These are phyloP conservation scores for Eupithecia vulgata DNA, from an alignment of 2,888 invertebrate species.

Conservation along the genomic window DNA sequence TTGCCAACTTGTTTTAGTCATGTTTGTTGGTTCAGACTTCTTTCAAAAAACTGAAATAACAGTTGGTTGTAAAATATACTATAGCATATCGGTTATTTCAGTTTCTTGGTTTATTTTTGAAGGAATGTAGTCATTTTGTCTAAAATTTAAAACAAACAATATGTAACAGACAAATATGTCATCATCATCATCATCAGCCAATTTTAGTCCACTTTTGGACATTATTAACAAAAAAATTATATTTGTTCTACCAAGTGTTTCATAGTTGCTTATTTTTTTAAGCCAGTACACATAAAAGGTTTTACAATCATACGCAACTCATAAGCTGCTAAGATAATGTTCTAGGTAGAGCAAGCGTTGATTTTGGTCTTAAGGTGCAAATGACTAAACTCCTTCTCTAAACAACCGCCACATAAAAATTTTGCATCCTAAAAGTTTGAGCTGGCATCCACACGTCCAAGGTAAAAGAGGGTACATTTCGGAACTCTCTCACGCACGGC, in stretches of 20 bases:
- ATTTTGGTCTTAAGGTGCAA: background rate
- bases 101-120: no score
- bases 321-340: no score
- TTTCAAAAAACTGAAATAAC: background rate
- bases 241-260: background rate
- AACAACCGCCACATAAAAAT: background rate
- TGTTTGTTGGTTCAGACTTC: background rate
- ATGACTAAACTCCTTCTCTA: background rate
- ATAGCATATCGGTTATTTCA: no score
- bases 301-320: background rate
- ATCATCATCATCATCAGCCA: no score
- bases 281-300: no score
- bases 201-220: no score
- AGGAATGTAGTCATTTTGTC: no score
- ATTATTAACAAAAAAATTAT: background rate
- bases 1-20: slow-evolving; percentile 33
- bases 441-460: slow-evolving; percentile 34
- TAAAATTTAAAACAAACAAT: no score
- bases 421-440: slow-evolving; percentile 7
- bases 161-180: no score
- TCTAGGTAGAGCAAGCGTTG: background rate
- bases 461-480: slow-evolving; percentile 50
- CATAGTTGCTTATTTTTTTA: no score
- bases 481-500: slow-evolving; percentile 74
- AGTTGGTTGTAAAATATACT: background rate